Percentiles rank a stretch among this genome's conserved stretches.
phyloP scores from a whole-genome alignment of 2,797 vertebrate genomes.

The Urosaurus nigricauda region DNA sequence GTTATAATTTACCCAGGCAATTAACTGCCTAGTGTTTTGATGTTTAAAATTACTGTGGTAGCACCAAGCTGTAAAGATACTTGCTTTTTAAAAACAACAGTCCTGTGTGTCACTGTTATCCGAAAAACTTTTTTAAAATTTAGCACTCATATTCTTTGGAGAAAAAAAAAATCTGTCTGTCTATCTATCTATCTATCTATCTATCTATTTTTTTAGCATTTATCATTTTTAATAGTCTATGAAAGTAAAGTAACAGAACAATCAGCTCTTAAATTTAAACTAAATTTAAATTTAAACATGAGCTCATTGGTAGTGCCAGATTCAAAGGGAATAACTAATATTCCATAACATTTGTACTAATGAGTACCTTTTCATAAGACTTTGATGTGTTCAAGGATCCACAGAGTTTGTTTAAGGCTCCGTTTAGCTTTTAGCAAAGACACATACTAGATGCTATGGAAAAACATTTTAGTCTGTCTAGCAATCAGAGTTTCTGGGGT shows the following conservation, averaged over 20 bases:
- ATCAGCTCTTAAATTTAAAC: neutral
- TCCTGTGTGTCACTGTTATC: neutral
- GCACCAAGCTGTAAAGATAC: neutral
- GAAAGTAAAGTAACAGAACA: neutral
- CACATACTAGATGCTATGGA: neutral
- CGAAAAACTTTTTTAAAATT: neutral
- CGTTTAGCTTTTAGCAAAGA: neutral
- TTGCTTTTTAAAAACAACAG: neutral
- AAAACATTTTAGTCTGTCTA: neutral
- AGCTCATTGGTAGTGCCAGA: neutral
- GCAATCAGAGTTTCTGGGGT: neutral
- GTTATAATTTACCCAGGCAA: neutral
- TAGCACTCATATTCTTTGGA: neutral
- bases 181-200: no score
- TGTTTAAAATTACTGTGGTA: neutral
- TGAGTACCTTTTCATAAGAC: neutral
- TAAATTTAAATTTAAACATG: neutral
- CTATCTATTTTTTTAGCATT: neutral
- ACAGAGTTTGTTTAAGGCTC: neutral
- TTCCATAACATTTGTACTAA: neutral
- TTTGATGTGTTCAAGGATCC: neutral
- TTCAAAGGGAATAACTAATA: neutral
- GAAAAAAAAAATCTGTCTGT: neutral
- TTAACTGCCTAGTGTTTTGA: neutral
- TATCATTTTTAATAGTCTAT: neutral